Conservation (phyloP, 2,888 invertebrate species). For the Orgyia antiqua region DNA sequence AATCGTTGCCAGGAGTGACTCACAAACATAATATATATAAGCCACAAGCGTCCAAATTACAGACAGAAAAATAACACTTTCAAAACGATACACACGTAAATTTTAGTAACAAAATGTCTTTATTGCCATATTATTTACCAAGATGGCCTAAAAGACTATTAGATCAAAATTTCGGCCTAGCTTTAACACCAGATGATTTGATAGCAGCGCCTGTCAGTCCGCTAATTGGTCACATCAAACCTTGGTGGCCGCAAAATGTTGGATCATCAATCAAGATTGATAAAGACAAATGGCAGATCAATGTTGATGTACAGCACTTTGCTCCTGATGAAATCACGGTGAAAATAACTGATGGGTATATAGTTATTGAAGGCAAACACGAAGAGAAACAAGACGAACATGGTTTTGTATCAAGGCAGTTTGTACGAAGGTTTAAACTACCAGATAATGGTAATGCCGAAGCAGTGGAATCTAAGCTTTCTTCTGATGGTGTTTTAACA, state of each 20-base stretch:
- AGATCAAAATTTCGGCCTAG: constrained; percentile 63
- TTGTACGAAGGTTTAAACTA: constrained; percentile 81
- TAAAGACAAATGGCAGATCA: constrained; percentile 80
- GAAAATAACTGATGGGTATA: constrained; percentile 82
- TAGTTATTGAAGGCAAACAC: constrained; percentile 87
- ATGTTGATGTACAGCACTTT: constrained; percentile 87
- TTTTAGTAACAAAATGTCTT: constrained; percentile 41
- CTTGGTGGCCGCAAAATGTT: constrained; percentile 61
- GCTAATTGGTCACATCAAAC: constrained; percentile 36
- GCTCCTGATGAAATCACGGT: constrained; percentile 86
- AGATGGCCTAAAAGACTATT: constrained; percentile 58
- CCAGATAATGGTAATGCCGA: constrained; percentile 85
- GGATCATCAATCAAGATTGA: constrained; percentile 71
- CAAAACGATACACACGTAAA: constrained; percentile 10
- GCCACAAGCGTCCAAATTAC: constrained; percentile 10
- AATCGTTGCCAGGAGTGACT: constrained; percentile 22
- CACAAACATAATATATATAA: constrained; percentile 21
- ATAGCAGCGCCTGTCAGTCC: constrained; percentile 43
- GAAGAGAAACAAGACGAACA: constrained; percentile 87
- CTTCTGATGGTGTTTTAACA: constrained; percentile 87
- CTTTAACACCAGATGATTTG: constrained; percentile 60
- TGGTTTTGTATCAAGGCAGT: constrained; percentile 85
- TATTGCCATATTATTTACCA: constrained; percentile 47
- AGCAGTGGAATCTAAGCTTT: constrained; percentile 83
- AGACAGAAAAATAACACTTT: constrained; percentile 25